Conservation (phyloP, 2,888 invertebrate species). For the Atethmia centrago region DNA sequence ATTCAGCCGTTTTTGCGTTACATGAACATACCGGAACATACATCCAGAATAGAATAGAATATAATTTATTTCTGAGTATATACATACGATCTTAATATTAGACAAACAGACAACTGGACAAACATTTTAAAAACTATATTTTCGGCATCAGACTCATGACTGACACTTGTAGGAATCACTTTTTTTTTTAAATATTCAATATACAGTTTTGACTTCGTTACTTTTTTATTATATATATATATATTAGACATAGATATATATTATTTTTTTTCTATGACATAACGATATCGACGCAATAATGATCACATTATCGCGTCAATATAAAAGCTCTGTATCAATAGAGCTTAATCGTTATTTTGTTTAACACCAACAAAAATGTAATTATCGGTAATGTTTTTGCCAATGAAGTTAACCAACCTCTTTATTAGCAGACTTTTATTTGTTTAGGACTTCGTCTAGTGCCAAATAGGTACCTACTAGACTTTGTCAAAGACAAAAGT, state of each 20-base stretch:
- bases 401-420: conserved; percentile 27
- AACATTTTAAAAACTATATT: too few relatives aligned
- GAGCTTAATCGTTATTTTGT: neutral
- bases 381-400: conserved; percentile 40
- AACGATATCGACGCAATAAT: neutral
- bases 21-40: too few relatives aligned
- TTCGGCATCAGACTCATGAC: too few relatives aligned
- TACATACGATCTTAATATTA: too few relatives aligned
- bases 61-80: too few relatives aligned
- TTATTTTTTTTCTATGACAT: neutral
- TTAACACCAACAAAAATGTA: conserved; percentile 14
- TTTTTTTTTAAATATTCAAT: neutral
- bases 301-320: too few relatives aligned
- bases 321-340: too few relatives aligned
- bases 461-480: conserved; percentile 25
- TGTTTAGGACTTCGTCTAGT: conserved; percentile 27
- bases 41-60: too few relatives aligned
- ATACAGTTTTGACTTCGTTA: neutral
- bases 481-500: conserved; percentile 50
- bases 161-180: too few relatives aligned
- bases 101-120: too few relatives aligned
- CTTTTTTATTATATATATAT: neutral
- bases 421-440: conserved; percentile 37
- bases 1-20: too few relatives aligned
- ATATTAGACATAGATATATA: neutral